These are phyloP conservation scores for Pangasius larnaudii DNA, from an alignment of 2,797 vertebrate genomes.

Conservation along the genomic window DNA sequence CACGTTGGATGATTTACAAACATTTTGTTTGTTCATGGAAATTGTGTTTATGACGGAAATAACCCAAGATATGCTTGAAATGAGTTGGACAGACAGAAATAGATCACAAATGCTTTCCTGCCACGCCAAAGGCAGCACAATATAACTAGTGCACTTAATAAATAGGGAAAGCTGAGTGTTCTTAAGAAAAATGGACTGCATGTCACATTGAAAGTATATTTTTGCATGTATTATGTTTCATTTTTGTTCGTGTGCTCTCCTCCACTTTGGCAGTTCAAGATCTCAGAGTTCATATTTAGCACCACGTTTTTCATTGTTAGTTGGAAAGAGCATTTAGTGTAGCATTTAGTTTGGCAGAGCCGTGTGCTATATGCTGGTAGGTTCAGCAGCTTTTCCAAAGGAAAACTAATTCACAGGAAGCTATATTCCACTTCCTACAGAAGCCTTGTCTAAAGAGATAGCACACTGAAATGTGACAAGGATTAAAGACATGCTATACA, in stretches of 20 bases:
- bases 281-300: constrained; percentile 4
- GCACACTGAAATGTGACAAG: constrained; percentile 26
- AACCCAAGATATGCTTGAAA: constrained; percentile 26
- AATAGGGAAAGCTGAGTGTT: constrained; percentile 19
- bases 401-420: constrained; percentile 48
- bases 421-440: constrained; percentile 51
- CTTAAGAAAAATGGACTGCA: neutral
- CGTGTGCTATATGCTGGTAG: neutral
- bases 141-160: neutral
- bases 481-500: constrained; percentile 9
- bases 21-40: constrained; percentile 44
- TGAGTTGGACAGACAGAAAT: constrained; percentile 18
- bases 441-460: constrained; percentile 47
- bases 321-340: constrained; percentile 44
- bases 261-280: constrained; percentile 1
- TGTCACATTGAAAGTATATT: neutral
- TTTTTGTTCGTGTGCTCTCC: neutral
- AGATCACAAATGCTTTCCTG: constrained; percentile 33
- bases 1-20: constrained; percentile 62
- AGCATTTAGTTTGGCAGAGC: neutral
- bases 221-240: neutral
- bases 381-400: neutral
- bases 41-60: constrained; percentile 50
- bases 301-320: constrained; percentile 37
- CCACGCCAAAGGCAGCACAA: constrained; percentile 15